Conservation (phyloP, 1,140 invertebrate species). For the Aradophagus sp. region DNA sequence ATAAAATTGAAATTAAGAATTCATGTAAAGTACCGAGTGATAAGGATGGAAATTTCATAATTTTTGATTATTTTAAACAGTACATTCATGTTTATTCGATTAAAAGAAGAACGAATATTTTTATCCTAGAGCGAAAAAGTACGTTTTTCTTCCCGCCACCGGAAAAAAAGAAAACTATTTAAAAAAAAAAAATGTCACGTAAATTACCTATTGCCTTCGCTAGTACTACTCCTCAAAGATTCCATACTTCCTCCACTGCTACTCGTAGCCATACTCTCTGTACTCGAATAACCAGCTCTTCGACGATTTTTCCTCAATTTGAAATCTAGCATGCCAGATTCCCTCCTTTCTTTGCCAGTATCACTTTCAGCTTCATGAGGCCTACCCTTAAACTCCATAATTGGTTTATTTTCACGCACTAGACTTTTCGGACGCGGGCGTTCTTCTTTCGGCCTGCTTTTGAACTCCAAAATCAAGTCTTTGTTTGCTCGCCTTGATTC, state of each 20-base stretch:
- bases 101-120: too few relatives aligned
- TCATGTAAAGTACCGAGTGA: too few relatives aligned
- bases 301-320: slow-evolving; percentile 72
- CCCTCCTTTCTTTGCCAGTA: slow-evolving; percentile 59
- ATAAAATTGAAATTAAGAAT: too few relatives aligned
- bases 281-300: slow-evolving; percentile 85
- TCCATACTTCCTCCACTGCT: slow-evolving; percentile 90
- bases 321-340: slow-evolving; percentile 65
- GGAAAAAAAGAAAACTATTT: too few relatives aligned
- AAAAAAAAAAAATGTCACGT: too few relatives aligned
- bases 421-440: slow-evolving; percentile 72
- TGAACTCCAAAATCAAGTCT: slow-evolving; percentile 81
- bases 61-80: too few relatives aligned
- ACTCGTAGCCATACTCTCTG: slow-evolving; percentile 89
- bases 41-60: too few relatives aligned
- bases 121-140: too few relatives aligned
- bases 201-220: slow-evolving; percentile 80
- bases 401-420: slow-evolving; percentile 76
- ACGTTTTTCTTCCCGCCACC: too few relatives aligned
- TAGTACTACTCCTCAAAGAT: slow-evolving; percentile 86
- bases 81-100: too few relatives aligned
- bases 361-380: slow-evolving; percentile 69
- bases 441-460: slow-evolving; percentile 79
- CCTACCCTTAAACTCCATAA: slow-evolving; percentile 82
- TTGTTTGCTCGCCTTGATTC: slow-evolving; percentile 74